Percentiles rank a stretch among this genome's conserved stretches.
Evolutionary conservation across 1,140 invertebrate species (phyloP).

Genomic region (Pissodes strobi): DNA sequence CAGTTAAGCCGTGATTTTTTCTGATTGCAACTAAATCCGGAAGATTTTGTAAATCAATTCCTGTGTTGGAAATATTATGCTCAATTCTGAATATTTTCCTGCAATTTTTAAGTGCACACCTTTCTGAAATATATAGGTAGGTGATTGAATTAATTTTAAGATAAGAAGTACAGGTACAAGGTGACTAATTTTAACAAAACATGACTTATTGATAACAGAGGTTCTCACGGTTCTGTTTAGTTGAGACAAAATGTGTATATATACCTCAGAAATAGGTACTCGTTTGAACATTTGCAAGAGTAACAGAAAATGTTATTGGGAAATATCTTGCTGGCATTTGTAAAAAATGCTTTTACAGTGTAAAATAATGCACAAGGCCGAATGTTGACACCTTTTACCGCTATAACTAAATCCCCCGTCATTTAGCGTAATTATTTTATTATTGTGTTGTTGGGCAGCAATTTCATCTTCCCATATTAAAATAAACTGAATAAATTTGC

Average conservation of each 20-base stretch:
- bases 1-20: slow-evolving; percentile 7
- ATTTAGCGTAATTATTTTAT: slow-evolving; percentile 11
- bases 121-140: neutral
- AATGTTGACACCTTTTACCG: slow-evolving; percentile 30
- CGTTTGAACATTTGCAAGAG: neutral
- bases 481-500: slow-evolving; percentile 25
- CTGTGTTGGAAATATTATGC: neutral
- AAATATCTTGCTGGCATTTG: neutral
- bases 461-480: slow-evolving; percentile 21
- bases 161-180: neutral
- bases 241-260: neutral
- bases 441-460: slow-evolving; percentile 20
- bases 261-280: neutral
- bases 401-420: slow-evolving; percentile 30
- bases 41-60: too few relatives aligned
- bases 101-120: neutral
- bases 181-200: slow-evolving; percentile 7
- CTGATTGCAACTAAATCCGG: neutral
- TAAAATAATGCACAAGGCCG: slow-evolving; percentile 20
- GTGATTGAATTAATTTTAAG: neutral
- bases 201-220: neutral
- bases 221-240: neutral
- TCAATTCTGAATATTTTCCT: neutral
- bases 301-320: neutral
- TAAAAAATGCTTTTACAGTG: slow-evolving; percentile 19